A percentile compares a stretch with the other conserved stretches of the same genome.
Conservation (phyloP, 2,888 invertebrate species). For the Troilus luridus region DNA sequence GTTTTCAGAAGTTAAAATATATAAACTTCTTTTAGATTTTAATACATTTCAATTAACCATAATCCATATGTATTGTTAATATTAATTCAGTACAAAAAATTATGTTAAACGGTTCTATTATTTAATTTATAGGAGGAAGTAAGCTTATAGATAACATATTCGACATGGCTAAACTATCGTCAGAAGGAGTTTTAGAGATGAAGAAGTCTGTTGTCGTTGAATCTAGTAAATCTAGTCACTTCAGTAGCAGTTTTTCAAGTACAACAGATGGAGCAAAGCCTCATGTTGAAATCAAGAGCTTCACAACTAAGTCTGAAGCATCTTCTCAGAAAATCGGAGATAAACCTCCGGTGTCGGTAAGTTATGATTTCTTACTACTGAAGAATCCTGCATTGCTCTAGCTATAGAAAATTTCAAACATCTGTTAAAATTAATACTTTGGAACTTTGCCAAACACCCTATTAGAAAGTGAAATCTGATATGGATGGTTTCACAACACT, state of each 20-base stretch:
- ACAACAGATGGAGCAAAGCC: slow-evolving; percentile 70
- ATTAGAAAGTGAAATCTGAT: slow-evolving; percentile 38
- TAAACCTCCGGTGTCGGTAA: slow-evolving; percentile 71
- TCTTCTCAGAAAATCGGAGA: slow-evolving; percentile 72
- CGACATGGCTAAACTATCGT: slow-evolving; percentile 39
- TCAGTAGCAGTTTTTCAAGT: slow-evolving; percentile 55
- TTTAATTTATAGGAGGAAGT: slow-evolving; percentile 34
- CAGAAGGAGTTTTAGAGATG: slow-evolving; percentile 70
- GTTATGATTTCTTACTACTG: background rate
- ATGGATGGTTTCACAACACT: slow-evolving; percentile 20
- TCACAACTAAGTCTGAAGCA: slow-evolving; percentile 72
- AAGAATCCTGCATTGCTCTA: background rate
- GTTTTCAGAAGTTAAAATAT: background rate
- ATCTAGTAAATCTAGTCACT: slow-evolving; percentile 68
- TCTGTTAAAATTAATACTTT: slow-evolving; percentile 25
- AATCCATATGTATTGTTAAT: background rate
- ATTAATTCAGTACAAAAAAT: background rate
- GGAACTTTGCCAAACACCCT: slow-evolving; percentile 37
- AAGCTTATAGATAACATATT: slow-evolving; percentile 47
- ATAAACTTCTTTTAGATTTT: background rate
- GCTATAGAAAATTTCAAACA: background rate
- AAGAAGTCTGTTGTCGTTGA: slow-evolving; percentile 74
- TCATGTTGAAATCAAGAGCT: slow-evolving; percentile 72
- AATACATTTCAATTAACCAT: background rate
- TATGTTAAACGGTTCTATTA: background rate